Evolutionary conservation across 2,113 vertebrate genomes (phyloP), one percentile per base, ranked within the genome.

Genomic region (Lipophrys pholis): DNA sequence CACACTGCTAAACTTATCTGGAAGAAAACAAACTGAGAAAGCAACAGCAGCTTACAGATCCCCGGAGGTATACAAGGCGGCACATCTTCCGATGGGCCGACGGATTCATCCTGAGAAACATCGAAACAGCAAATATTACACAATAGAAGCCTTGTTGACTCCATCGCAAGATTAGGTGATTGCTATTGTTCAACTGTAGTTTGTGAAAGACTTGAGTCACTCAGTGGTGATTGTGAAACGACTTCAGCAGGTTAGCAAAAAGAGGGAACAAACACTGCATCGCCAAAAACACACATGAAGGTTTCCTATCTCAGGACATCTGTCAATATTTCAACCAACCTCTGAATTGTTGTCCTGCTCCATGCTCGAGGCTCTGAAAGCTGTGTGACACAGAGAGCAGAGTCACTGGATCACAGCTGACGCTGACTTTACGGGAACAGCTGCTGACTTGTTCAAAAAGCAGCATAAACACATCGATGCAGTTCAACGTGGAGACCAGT

Each of bases 321-420:
- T 30, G 21, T 2, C 21, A 30, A 30, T 30, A 30, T 30, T 30
- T 30, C 21, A 30, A 73, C 84, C 54, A 38, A 86, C 93, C 93
- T 94, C 93, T 7, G 89, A 88, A 36, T 89, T 93, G 86, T 85
- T 92, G 76, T 86, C 90, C 73, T 89, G 90, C 48, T 95, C 92
- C 94, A 94, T 95, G 78, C 38, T 69, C 59, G 68, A 70, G 83
- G 14, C 58, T 60, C 59, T 77, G 35, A 61, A 12, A 69, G 54
- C 76, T 81, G 76, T 54, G 56, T 12, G 21, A 11, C 42, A 78
- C 15, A 82, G 39, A 82, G 5, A 51, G 11, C 63, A 81, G 69
- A 83, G 35, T n/a, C 72, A 69, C 53, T 39, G 17, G 14, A 16
- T 21, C 17, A 76, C 38, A 77, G 88, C 76, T 91, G 85, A 89